Base-by-base conservation (phyloP, 1,140 invertebrate species). In the Triops cancriformis region DNA sequence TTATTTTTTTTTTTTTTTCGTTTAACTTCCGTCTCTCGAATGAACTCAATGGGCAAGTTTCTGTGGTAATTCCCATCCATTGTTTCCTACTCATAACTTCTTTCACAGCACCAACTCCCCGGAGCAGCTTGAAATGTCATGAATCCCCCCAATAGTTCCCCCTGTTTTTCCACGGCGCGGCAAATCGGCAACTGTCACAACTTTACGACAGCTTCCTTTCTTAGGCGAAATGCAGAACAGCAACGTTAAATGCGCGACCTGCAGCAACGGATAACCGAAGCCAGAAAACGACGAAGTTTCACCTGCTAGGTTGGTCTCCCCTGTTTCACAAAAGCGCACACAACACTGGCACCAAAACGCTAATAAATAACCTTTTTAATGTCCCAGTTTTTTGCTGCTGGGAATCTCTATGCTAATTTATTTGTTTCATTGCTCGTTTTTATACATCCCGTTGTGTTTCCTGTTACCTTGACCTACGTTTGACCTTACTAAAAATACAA, bases 281-380 rank as follows among this genome's bases (percentile, higher is more conserved):
- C 51, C 51, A 18, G 31, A 64, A 64, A 10, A 64, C 51, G 51
- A n/a, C 51, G 14, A 64, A 23, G 31, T 37, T 64, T 23, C 51
- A 64, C 51, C 14, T 64, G 14, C 51, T 64, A 64, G 51, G 51
- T 64, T 64, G 51, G 51, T 64, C 51, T 64, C 51, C 31, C 51
- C 51, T 64, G 51, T 64, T 64, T 64, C 51, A 64, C 51, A 64
- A 64, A 64, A 64, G 51, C 51, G 51, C 51, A 64, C 51, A 64
- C 51, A 64, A 64, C 51, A 64, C 51, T 64, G 18, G 51, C 51
- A 64, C 51, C 51, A 64, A 64, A 37, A 37, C 31, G 51, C 51
- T 64, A 64, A 64, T 64, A 64, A 37, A 64, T 64, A 64, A 64
- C 51, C 51, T 64, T n/a, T n/a, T n/a, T 64, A 64, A n/a, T 64